Base-by-base conservation (phyloP, 1,140 invertebrate genomes). In the Megalopta genalis region DNA sequence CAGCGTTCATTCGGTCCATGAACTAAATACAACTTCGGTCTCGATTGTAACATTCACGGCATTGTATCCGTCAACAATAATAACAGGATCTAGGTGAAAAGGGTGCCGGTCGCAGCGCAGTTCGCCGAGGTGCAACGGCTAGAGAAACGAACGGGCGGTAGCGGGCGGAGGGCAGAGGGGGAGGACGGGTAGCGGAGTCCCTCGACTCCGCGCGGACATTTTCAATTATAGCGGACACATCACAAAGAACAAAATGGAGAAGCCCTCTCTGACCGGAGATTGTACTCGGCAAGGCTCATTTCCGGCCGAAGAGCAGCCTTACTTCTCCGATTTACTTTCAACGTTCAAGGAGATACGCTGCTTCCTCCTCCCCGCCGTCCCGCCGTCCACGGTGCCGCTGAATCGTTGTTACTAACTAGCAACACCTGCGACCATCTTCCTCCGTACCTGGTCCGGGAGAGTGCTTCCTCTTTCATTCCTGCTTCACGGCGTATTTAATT, bases 401-500 rank as follows among this genome's bases (percentile, higher is more conserved):
- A 73, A 71, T 75, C 70, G 66, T 72, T 64, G 79, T 54, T 80
- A 75, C 74, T 70, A 25, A 71, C 68, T 52, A 72, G 77, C 80
- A 82, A 80, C 86, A 87, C 80, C 86, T 87, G 85, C 73, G 65
- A 70, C 76, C 82, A 67, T 77, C 74, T 59, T 67, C 77, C 79
- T 49, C 59, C 69, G 37, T 68, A 68, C 64, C 57, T 75, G 49
- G 32, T 42, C 75, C 32, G 1, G 32, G 21, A 46, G 54, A 57
- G 54, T 57, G 60, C 70, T 66, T 69, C 72, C 73, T 70, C 59
- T 57, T 68, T 74, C 70, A 54, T 74, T 65, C 64, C 59, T 63
- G 62, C 69, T 73, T 74, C 79, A 52, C 60, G 85, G 65, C 69
- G 72, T 77, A 82, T 81, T 70, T 87, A 87, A 87, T 87, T 87